These are phyloP conservation scores for Pycnonotus jocosus DNA, from an alignment of 2,113 vertebrate genomes.

Conservation along the genomic window DNA sequence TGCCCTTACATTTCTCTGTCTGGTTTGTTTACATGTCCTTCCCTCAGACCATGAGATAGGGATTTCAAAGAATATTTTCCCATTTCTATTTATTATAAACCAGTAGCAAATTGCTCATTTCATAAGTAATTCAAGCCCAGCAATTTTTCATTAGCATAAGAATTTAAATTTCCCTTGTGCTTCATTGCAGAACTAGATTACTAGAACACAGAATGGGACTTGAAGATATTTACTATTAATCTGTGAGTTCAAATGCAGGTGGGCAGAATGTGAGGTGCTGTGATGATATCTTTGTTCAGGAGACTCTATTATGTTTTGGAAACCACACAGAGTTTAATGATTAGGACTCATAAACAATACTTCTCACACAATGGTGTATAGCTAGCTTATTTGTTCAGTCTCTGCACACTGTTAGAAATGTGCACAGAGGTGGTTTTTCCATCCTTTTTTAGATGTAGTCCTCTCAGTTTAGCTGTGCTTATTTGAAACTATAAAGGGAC, in stretches of 20 bases:
- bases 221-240: not conserved
- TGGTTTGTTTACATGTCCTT: not conserved
- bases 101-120: not conserved
- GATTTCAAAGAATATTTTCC: not conserved
- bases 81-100: not conserved
- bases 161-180: not conserved
- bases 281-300: not conserved
- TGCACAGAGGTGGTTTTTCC: not conserved
- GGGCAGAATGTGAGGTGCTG: not conserved
- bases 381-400: not conserved
- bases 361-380: not conserved
- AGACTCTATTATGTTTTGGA: not conserved
- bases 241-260: not conserved
- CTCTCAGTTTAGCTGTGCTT: not conserved
- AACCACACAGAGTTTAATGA: not conserved
- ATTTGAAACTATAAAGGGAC: not conserved
- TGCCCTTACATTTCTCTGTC: not conserved
- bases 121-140: not conserved
- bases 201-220: not conserved
- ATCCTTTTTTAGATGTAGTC: not conserved
- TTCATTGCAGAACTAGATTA: not conserved
- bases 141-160: conserved; percentile 2
- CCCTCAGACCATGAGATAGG: not conserved
- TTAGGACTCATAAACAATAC: not conserved
- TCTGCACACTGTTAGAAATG: not conserved